Base-by-base conservation (phyloP, 2,113 vertebrate species). In the Engystomops pustulosus region DNA sequence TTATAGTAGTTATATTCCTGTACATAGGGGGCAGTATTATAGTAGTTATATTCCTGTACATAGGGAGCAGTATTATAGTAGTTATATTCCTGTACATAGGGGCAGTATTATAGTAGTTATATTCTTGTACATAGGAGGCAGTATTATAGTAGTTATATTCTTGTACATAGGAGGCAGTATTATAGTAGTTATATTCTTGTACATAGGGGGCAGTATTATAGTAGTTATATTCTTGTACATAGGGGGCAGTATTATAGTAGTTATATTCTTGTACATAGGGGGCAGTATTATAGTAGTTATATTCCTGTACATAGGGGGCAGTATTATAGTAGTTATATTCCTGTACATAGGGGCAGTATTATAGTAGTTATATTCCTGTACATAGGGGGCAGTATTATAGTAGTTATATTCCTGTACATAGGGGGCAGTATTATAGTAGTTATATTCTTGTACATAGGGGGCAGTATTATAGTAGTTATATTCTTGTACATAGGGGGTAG, bases 181-280 rank as follows among this genome's bases (percentile, higher is more conserved):
- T 58, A 58, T 25, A 58, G n/a, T 10, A 58, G 53, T 25, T 58
- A 58, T 58, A 58, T 25, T 58, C 53, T 58, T 58, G n/a, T 58
- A 58, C 23, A 58, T 58, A 58, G 53, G 53, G n/a, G 23, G 53
- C 53, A 58, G 8, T 58, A 58, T 25, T 58, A 58, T 25, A 58
- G 53, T 58, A 58, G 53, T 58, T 58, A 58, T 58, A 58, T 58
- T 25, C 53, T 58, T 58, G 53, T 25, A 58, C 23, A 58, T 58
- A 58, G 53, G 53, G 8, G n/a, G 53, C 53, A 58, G 53, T 58
- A 58, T 25, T 58, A 58, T 58, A 58, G n/a, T 58, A 58, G 53
- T 58, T 58, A 58, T 58, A 58, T 58, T 58, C 53, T 58, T 58
- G 53, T 58, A 58, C n/a, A 58, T 58, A 58, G n/a, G n/a, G 53